Evolutionary conservation across 1,140 invertebrate species (phyloP), one percentile per base, ranked within the genome.

Genomic region (Lepidurus apus): DNA sequence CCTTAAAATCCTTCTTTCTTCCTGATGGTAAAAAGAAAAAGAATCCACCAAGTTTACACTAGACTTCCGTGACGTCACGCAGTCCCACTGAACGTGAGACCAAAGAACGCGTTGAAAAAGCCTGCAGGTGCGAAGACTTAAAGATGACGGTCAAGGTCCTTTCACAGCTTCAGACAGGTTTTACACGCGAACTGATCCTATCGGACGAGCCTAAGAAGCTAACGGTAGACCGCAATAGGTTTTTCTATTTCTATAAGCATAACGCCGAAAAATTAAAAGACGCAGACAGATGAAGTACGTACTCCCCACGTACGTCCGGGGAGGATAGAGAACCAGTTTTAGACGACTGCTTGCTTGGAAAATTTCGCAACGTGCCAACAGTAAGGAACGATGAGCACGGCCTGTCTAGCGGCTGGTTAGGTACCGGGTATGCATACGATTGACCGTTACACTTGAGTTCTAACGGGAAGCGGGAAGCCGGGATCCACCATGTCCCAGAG

Each of bases 401-500:
- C 21, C 3, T 65, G 53, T n/a, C n/a, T 65, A 4, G 53, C 53
- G 8, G 17, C 53, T 65, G 21, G 53, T 21, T 65, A 65, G 53
- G 53, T 65, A 65, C 53, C 53, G 53, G 45, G n/a, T 21, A 65
- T 65, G 53, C 53, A 65, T 65, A 65, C 53, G n/a, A 65, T 65
- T 65, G 53, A 65, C 53, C 53, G 53, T 65, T 65, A 65, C 53
- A 13, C 53, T 65, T 21, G 13, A 65, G 53, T 65, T 65, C 10
- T 47, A 65, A 65, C 53, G 53, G 53, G 53, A 65, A 65, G 53
- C 53, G 53, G 53, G 53, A 65, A 65, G 53, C 21, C 17, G 53
- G 53, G 21, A 65, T 65, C 34, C 53, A 21, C 53, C 53, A 11
- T 65, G 13, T 65, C 53, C 53, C n/a, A 65, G 53, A 17, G 53